These are phyloP conservation scores for Beaufortia kweichowensis DNA, from an alignment of 2,113 vertebrate genomes.

Conservation along the genomic window DNA sequence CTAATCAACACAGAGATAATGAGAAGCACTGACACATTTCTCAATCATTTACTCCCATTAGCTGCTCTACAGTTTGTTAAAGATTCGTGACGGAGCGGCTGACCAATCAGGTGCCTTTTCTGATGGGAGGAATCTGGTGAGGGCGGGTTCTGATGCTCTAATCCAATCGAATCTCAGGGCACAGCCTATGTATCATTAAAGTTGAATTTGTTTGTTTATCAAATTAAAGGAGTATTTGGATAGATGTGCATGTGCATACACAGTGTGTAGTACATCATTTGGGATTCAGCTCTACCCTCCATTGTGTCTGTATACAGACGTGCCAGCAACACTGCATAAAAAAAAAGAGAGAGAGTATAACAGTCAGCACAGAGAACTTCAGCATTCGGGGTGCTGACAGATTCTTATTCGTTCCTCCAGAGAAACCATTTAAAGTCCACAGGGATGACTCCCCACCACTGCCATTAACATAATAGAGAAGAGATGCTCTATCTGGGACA, in stretches of 20 bases:
- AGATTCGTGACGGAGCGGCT: neutral
- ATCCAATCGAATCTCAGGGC: neutral
- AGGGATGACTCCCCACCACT: conserved; percentile 28
- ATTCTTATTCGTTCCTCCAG: conserved; percentile 29
- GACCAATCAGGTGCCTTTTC: neutral
- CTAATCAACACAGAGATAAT: conserved; percentile 36
- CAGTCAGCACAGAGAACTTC: neutral
- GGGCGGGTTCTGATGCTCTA: neutral
- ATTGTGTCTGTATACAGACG: neutral
- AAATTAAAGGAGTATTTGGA: too few species aligned
- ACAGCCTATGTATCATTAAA: too few species aligned
- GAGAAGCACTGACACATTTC: conserved; percentile 40
- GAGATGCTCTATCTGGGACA: conserved; percentile 31
- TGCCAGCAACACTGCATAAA: conserved; percentile 14
- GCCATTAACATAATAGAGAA: conserved; percentile 27
- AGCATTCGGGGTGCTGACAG: conserved; percentile 1
- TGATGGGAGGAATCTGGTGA: neutral
- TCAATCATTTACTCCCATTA: conserved; percentile 29
- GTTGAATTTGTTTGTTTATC: too few species aligned
- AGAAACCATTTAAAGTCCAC: conserved; percentile 33
- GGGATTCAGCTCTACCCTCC: conserved; percentile 1
- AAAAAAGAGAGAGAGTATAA: neutral
- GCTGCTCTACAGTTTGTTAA: conserved; percentile 11
- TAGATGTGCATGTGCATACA: too few species aligned
- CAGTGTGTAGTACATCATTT: too few species aligned